Base-by-base conservation (phyloP, 2,797 vertebrate species). In the Pseudochirops cupreus region DNA sequence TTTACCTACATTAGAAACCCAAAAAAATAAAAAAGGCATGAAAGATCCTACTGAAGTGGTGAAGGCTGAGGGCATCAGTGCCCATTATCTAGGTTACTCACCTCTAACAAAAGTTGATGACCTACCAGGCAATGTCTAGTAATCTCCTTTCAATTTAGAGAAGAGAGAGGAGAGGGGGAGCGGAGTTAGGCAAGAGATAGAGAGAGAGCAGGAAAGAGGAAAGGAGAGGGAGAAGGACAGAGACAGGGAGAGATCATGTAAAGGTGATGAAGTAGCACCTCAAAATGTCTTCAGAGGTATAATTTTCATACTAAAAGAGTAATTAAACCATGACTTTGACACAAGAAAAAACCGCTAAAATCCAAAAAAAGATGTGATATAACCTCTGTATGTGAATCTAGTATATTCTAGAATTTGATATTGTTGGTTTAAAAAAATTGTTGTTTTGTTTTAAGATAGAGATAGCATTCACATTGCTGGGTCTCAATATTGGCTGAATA, bases 1-100 rank as follows among this genome's bases (percentile, higher is more conserved):
- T 99, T 99, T 99, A 98, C 98, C 98, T 99, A 98, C 98, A 98
- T 99, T 99, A 98, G 97, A 98, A 98, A 98, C 97, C 52, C 97
- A 97, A 96, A 97, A 96, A 96, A 96, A 96, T 96, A 92, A 92
- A 96, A 98, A 98, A 97, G 98, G 97, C 97, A 97, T 98, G 97
- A 95, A 96, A 97, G 98, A 96, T 96, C 97, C 96, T 97, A 97
- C 97, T 95, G 92, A 98, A 98, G 97, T 97, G 96, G 95, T 97
- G 98, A 98, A 0, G 91, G 92, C 97, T 95, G 97, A 98, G 96
- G 98, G 98, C 96, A 97, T 97, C 92, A 89, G 96, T 98, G 93
- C 95, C 98, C 56, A 82, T 98, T 98, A 98, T 98, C 95, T 98
- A 95, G 98, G 97, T 97, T 97, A 97, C 94, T 57, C 89, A 91